phyloP scores from a whole-genome alignment of 2,888 invertebrate genomes.

The Caenorhabditis becei region DNA sequence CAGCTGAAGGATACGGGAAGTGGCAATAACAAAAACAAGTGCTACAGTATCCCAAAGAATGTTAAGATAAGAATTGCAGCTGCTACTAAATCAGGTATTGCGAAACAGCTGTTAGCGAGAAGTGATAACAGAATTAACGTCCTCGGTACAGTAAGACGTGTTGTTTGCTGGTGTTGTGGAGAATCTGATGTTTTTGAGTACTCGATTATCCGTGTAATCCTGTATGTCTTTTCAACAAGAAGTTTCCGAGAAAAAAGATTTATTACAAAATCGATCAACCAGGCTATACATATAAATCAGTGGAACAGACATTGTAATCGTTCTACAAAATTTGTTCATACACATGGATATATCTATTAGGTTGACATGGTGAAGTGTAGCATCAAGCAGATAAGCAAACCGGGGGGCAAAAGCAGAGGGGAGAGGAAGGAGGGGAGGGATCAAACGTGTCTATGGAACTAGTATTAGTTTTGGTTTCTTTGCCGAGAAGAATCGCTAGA shows the following conservation, averaged over 20 bases:
- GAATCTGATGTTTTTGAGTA: too few relatives aligned
- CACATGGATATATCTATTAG: slow-evolving; percentile 28
- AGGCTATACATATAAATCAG: slow-evolving; percentile 13
- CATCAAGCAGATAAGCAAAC: slow-evolving; percentile 43
- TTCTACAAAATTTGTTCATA: slow-evolving; percentile 40
- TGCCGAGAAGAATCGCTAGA: slow-evolving; percentile 19
- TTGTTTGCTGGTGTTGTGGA: too few relatives aligned
- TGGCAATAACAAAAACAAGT: not conserved
- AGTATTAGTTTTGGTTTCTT: slow-evolving; percentile 18
- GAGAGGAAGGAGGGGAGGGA: not conserved
- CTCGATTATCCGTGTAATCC: too few relatives aligned
- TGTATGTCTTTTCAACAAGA: not conserved
- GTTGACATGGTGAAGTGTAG: slow-evolving; percentile 40
- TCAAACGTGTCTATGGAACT: slow-evolving; percentile 54
- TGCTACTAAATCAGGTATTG: too few relatives aligned
- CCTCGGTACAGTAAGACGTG: too few relatives aligned
- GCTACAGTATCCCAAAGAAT: not conserved
- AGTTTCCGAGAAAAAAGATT: not conserved
- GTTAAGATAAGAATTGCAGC: too few relatives aligned
- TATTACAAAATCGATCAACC: slow-evolving; percentile 1
- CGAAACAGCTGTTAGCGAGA: too few relatives aligned
- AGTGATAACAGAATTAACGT: too few relatives aligned
- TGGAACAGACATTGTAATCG: slow-evolving; percentile 25
- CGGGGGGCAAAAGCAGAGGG: slow-evolving; percentile 7
- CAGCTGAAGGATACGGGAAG: not conserved